Percentiles rank a stretch among this genome's conserved stretches.
Conservation (phyloP, 2,113 vertebrate species). For the Misgurnus anguillicaudatus region DNA sequence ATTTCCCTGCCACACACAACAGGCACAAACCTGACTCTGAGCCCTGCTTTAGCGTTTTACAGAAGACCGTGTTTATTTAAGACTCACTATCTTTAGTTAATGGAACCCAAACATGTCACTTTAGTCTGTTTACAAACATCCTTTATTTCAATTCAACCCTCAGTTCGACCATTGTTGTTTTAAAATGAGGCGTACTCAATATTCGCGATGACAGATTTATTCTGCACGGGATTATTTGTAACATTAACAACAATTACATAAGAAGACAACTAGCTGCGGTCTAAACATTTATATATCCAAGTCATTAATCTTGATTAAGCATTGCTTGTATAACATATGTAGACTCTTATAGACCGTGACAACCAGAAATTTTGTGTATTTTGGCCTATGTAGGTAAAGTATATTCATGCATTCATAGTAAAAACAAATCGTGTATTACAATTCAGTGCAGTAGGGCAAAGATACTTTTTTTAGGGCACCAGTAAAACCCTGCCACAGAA, state of each 20-base stretch:
- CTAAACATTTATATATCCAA: constrained; percentile 1
- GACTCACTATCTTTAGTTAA: constrained; percentile 24
- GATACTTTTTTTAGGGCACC: background rate
- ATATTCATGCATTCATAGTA: background rate
- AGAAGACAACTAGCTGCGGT: constrained; percentile 11
- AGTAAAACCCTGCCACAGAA: constrained; percentile 7
- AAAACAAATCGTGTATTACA: background rate
- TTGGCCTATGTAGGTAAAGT: background rate
- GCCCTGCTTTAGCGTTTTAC: background rate
- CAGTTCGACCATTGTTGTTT: background rate
- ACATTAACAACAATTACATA: constrained; percentile 22
- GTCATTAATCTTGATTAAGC: constrained; percentile 21
- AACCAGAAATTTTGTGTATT: background rate
- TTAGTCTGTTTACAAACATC: constrained; percentile 5
- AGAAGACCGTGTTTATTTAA: constrained; percentile 16
- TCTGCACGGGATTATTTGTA: constrained; percentile 15
- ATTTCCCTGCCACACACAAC: constrained; percentile 19
- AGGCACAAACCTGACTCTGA: constrained; percentile 30
- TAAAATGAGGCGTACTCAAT: constrained; percentile 15
- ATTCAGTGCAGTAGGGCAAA: constrained; percentile 8
- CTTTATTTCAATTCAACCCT: constrained; percentile 18
- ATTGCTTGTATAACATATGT: background rate
- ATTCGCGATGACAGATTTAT: constrained; percentile 20
- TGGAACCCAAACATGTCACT: constrained; percentile 23
- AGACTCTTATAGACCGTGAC: background rate